These are phyloP conservation scores for Ophthalmolycus amberensis DNA, from an alignment of 2,113 vertebrate genomes.

Conservation along the genomic window DNA sequence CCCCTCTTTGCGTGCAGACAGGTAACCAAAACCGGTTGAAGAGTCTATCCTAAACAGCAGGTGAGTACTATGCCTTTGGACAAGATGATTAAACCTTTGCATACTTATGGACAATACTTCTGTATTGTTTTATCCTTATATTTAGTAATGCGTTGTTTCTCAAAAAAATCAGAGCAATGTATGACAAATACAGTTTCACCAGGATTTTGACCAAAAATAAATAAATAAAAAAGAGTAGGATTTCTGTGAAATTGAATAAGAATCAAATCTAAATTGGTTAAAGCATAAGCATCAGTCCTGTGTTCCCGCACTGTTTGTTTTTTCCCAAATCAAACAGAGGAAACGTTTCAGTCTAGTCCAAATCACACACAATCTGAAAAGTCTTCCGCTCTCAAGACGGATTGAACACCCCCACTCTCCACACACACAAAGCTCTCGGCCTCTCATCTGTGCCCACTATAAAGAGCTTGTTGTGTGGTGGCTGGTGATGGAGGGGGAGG, in stretches of 20 bases:
- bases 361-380: neutral
- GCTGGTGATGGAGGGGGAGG: slow-evolving; percentile 38
- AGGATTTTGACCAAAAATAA: too few species aligned
- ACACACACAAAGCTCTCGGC: slow-evolving; percentile 56
- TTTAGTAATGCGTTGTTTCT: too few species aligned
- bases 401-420: neutral
- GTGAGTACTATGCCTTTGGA: neutral
- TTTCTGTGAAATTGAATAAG: neutral
- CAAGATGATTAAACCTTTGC: neutral
- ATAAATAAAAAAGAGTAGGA: neutral
- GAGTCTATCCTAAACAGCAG: neutral
- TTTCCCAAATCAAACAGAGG: neutral
- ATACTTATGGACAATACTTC: neutral
- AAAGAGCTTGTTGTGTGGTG: slow-evolving; percentile 76
- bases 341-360: neutral
- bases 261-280: neutral
- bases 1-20: neutral
- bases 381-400: neutral
- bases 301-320: neutral
- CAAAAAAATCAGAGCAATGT: too few species aligned
- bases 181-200: neutral
- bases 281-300: neutral
- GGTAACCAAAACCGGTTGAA: neutral
- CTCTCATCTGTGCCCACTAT: slow-evolving; percentile 53
- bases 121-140: too few species aligned